A percentile compares a stretch with the other conserved stretches of the same genome.
These are phyloP conservation scores for Coregonus sp. DNA, from an alignment of 2,797 vertebrate species.

Conservation along the genomic window DNA sequence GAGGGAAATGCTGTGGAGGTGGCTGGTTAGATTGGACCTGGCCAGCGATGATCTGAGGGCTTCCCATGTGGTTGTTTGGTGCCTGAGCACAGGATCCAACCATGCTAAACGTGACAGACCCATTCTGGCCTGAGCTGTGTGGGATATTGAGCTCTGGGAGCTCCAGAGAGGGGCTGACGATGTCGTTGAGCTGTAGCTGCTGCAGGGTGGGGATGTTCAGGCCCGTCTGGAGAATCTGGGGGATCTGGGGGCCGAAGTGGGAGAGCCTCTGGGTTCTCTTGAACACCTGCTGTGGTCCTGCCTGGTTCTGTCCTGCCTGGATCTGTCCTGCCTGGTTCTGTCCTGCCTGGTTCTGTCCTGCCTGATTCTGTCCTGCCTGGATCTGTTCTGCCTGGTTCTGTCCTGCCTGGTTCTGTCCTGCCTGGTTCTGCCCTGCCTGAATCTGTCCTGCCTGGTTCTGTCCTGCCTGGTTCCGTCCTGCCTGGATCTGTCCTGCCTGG, in stretches of 20 bases:
- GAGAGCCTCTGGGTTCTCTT: conserved; percentile 50
- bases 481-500: too few relatives aligned
- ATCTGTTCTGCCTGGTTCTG: too few relatives aligned
- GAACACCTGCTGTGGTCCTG: conserved; percentile 18
- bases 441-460: conserved; percentile 10
- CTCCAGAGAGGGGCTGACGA: conserved; percentile 56
- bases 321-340: too few relatives aligned
- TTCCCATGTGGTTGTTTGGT: conserved; percentile 12
- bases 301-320: conserved; percentile 3
- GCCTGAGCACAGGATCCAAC: conserved; percentile 38
- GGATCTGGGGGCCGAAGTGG: conserved; percentile 33
- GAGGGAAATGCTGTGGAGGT: conserved; percentile 22
- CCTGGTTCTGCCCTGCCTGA: too few relatives aligned
- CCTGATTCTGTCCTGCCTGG: too few relatives aligned
- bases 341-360: too few relatives aligned
- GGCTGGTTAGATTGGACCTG: conserved; percentile 26
- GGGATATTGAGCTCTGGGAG: conserved; percentile 52
- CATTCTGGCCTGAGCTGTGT: neutral
- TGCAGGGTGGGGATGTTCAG: conserved; percentile 34
- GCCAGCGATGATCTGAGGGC: conserved; percentile 9
- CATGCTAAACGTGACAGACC: conserved; percentile 17
- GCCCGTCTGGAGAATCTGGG: neutral
- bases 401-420: too few relatives aligned
- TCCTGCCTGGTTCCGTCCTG: too few relatives aligned
- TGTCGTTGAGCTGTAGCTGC: conserved; percentile 63